A percentile compares a stretch with the other conserved stretches of the same genome.
phyloP scores from a whole-genome alignment of 1,140 invertebrate genomes.

The Euwallacea fornicatus region DNA sequence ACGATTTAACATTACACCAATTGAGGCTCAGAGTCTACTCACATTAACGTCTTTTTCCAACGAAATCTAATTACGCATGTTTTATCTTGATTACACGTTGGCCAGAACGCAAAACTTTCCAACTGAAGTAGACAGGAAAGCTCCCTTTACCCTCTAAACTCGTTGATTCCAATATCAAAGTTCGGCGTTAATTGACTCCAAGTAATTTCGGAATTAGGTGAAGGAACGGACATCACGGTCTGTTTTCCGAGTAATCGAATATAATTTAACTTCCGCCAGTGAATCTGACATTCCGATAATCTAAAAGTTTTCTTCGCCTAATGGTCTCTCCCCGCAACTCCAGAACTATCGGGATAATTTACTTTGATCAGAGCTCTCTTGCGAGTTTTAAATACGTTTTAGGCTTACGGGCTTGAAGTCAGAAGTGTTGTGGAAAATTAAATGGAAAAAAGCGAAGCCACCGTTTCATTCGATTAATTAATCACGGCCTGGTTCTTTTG shows the following conservation, averaged over 20 bases:
- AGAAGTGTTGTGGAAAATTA: not conserved
- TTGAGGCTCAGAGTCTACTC: too few species aligned
- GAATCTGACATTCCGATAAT: constrained; percentile 28
- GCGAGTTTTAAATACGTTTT: constrained; percentile 14
- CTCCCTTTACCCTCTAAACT: not conserved
- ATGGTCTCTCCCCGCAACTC: constrained; percentile 22
- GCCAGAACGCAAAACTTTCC: not conserved
- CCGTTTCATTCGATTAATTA: constrained; percentile 21
- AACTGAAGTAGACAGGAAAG: not conserved
- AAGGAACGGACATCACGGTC: constrained; percentile 14
- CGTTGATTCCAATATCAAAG: constrained; percentile 8
- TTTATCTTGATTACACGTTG: too few species aligned
- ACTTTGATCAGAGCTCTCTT: not conserved
- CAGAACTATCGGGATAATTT: constrained; percentile 28
- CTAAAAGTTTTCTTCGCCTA: constrained; percentile 22
- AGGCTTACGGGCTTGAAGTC: too few species aligned
- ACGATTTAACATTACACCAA: too few species aligned
- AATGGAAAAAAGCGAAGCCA: not conserved
- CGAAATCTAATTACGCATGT: too few species aligned
- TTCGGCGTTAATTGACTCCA: constrained; percentile 1
- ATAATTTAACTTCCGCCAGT: constrained; percentile 24
- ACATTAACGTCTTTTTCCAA: too few species aligned
- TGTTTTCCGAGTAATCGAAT: constrained; percentile 24
- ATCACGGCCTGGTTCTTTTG: not conserved
- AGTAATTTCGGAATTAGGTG: not conserved